Evolutionary conservation across 64 coral and sea anemone species (phyloP).

Genomic region (Montipora sp.): DNA sequence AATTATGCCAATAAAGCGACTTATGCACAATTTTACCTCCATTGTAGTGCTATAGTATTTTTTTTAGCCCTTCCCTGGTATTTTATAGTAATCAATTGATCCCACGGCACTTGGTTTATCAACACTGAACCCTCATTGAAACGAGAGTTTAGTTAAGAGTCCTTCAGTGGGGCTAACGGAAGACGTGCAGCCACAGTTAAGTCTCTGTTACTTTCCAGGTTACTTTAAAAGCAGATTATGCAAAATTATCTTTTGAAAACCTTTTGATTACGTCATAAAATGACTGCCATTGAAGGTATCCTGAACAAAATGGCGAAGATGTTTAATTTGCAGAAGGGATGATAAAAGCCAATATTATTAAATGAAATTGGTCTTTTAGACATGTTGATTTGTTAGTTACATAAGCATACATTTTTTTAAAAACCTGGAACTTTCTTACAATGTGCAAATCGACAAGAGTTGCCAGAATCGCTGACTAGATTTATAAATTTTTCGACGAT

Average conservation of each 20-base stretch:
- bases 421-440: too few species aligned
- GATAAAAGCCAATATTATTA: not conserved
- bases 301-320: not conserved
- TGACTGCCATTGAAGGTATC: not conserved
- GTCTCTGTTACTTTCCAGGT: not conserved
- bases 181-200: not conserved
- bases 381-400: too few species aligned
- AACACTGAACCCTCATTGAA: not conserved
- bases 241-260: not conserved
- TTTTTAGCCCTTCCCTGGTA: not conserved
- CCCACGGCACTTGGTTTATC: not conserved
- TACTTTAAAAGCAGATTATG: slow-evolving; percentile 11
- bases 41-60: not conserved
- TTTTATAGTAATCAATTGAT: not conserved
- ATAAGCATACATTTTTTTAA: too few species aligned
- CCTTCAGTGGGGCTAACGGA: not conserved
- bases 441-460: too few species aligned
- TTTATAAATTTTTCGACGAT: too few species aligned
- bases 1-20: not conserved
- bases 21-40: not conserved
- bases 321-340: not conserved
- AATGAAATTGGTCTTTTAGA: too few species aligned
- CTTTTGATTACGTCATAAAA: not conserved
- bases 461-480: too few species aligned
- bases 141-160: not conserved